Conservation (phyloP, 2,797 vertebrate species). For the Nannoperca obscura region DNA sequence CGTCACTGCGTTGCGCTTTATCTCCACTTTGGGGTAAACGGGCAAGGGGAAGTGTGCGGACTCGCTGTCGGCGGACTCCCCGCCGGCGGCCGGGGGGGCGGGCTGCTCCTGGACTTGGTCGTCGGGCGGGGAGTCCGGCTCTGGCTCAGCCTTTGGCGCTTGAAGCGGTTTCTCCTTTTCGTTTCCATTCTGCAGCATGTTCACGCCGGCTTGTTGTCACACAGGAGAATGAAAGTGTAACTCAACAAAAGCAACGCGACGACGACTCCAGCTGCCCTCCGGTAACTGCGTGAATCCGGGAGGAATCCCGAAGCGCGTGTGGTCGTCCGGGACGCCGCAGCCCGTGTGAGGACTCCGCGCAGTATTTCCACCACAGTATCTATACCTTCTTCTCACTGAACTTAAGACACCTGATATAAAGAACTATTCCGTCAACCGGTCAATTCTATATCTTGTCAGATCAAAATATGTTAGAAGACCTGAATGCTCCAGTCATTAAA, state of each 20-base stretch:
- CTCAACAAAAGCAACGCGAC: slow-evolving; percentile 23
- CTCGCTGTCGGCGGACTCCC: slow-evolving; percentile 43
- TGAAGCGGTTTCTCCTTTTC: slow-evolving; percentile 62
- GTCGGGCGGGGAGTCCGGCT: slow-evolving; percentile 54
- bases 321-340: slow-evolving; percentile 22
- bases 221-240: slow-evolving; percentile 6
- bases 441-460: not conserved
- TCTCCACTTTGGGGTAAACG: slow-evolving; percentile 85
- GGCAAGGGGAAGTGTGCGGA: slow-evolving; percentile 77
- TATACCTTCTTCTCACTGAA: not conserved
- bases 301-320: slow-evolving; percentile 26
- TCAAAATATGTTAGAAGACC: not conserved
- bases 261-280: slow-evolving; percentile 38
- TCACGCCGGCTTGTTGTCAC: slow-evolving; percentile 43
- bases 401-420: not conserved
- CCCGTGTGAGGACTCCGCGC: not conserved
- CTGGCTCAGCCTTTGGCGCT: slow-evolving; percentile 61
- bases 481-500: slow-evolving; percentile 5
- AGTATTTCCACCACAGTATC: not conserved
- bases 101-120: not conserved
- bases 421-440: not conserved
- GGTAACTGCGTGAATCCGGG: slow-evolving; percentile 33
- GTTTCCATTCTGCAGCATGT: slow-evolving; percentile 85
- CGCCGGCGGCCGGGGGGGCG: not conserved
- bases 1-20: slow-evolving; percentile 95